These are phyloP conservation scores for Dolomedes plantarius DNA, from an alignment of 2,888 invertebrate genomes.

Conservation along the genomic window DNA sequence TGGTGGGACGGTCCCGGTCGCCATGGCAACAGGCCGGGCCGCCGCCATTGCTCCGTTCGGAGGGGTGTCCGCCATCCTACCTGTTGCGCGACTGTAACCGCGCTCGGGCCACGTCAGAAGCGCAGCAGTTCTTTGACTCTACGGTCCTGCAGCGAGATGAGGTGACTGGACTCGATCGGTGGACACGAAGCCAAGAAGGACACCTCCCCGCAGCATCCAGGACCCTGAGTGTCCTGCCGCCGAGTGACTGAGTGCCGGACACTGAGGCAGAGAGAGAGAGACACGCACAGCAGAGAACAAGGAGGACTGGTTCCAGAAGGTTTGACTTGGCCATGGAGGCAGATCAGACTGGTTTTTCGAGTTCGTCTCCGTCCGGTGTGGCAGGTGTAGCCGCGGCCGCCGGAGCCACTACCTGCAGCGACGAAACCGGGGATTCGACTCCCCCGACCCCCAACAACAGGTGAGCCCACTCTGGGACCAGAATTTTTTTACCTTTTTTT, in stretches of 20 bases:
- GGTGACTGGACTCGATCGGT: slow-evolving; percentile 1
- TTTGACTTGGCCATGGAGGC: slow-evolving; percentile 50
- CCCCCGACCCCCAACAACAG: slow-evolving; percentile 61
- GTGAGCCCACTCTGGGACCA: slow-evolving; percentile 29
- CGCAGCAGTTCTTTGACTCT: slow-evolving; percentile 52
- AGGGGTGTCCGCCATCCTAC: slow-evolving; percentile 42
- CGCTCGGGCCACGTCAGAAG: slow-evolving; percentile 41
- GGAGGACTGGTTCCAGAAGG: slow-evolving; percentile 63
- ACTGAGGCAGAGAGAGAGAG: slow-evolving; percentile 19
- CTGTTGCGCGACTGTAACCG: slow-evolving; percentile 13
- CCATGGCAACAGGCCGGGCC: slow-evolving; percentile 61
- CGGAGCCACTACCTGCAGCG: slow-evolving; percentile 48
- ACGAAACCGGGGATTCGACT: slow-evolving; percentile 51
- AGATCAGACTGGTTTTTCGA: slow-evolving; percentile 70
- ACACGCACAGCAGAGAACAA: slow-evolving; percentile 49
- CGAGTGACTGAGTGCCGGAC: slow-evolving; percentile 10
- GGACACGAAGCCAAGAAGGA: slow-evolving; percentile 11
- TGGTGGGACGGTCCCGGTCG: slow-evolving; percentile 68
- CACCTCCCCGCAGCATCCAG: neutral
- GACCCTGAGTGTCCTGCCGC: neutral
- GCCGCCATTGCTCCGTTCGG: slow-evolving; percentile 31
- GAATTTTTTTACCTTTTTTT: slow-evolving; percentile 21
- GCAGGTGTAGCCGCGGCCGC: slow-evolving; percentile 59
- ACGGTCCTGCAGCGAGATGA: slow-evolving; percentile 1
- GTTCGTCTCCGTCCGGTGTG: slow-evolving; percentile 62